These are phyloP conservation scores for Altica lythri DNA, from an alignment of 2,888 invertebrate genomes.

Conservation along the genomic window DNA sequence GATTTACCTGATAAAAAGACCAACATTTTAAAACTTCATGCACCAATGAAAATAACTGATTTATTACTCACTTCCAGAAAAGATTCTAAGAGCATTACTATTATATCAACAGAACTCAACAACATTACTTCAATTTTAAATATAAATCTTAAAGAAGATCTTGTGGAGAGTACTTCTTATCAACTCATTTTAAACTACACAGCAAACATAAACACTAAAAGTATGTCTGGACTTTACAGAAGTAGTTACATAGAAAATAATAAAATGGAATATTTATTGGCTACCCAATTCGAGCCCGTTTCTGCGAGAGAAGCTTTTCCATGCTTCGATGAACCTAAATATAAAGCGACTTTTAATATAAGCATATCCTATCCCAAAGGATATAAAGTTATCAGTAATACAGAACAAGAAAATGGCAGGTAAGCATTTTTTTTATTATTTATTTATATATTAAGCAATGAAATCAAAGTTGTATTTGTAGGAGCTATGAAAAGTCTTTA, in stretches of 20 bases:
- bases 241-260: slow-evolving; percentile 54
- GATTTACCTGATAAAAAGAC: not conserved
- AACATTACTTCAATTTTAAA: slow-evolving; percentile 34
- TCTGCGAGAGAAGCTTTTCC: slow-evolving; percentile 76
- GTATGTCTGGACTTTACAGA: slow-evolving; percentile 60
- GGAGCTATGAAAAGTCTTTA: too few species aligned
- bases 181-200: slow-evolving; percentile 35
- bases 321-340: slow-evolving; percentile 72
- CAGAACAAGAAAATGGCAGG: not conserved
- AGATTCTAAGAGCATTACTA: not conserved
- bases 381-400: slow-evolving; percentile 41
- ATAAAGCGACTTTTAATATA: slow-evolving; percentile 55
- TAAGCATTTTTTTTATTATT: too few species aligned
- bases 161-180: slow-evolving; percentile 12
- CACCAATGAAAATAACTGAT: slow-evolving; percentile 14
- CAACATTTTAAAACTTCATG: slow-evolving; percentile 17
- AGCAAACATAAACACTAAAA: slow-evolving; percentile 47
- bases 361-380: slow-evolving; percentile 51
- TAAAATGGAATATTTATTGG: slow-evolving; percentile 55
- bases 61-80: slow-evolving; percentile 7
- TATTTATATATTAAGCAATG: too few species aligned
- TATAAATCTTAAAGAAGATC: slow-evolving; percentile 13
- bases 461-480: too few species aligned
- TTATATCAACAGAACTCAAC: slow-evolving; percentile 14
- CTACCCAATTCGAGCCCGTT: slow-evolving; percentile 73